Base-by-base conservation (phyloP, 2,113 vertebrate genomes). In the Aplodontia rufa region DNA sequence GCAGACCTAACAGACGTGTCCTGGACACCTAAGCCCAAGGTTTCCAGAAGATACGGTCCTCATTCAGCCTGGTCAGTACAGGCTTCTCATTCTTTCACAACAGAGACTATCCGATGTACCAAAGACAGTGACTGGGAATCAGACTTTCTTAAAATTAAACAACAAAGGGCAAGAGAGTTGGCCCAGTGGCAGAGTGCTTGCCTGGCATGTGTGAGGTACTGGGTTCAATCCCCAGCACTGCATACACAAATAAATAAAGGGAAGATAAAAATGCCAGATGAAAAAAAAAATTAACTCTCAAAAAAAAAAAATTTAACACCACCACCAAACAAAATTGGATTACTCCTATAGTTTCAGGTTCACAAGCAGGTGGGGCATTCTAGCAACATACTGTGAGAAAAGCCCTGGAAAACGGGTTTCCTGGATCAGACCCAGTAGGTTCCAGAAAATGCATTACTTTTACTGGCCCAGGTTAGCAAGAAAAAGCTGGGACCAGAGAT, bases 381-480 rank as follows among this genome's bases (percentile, higher is more conserved):
- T n/a, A 69, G 69, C 28, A 74, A 87, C 90, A 19, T 19, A 51
- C 37, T 37, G 3, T 6, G 32, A 69, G 74, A 32, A 90, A 87
- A 22, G 8, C 58, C 26, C 42, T 22, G 2, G 16, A 49, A 45
- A 91, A 72, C 53, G 32, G 68, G 75, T 83, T 22, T 45, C 42
- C 79, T 95, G 68, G 47, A 84, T 89, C 86, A 95, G 93, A 98
- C 13, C 68, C 35, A 86, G 94, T 93, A 90, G 32, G n/a, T 71
- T 72, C 37, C 32, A 88, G 60, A n/a, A 87, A 87, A 88, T 49
- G 37, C 37, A 87, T 53, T 68, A 80, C 24, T 71, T 37, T 53
- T 40, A 40, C 88, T 58, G 69, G 58, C 17, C 45, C 32, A 55
- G 45, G 76, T 84, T 94, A 89, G 95, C 83, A 91, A 85, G 87